phyloP scores from a whole-genome alignment of 2,888 invertebrate species.

The Aphodius sticticus region DNA sequence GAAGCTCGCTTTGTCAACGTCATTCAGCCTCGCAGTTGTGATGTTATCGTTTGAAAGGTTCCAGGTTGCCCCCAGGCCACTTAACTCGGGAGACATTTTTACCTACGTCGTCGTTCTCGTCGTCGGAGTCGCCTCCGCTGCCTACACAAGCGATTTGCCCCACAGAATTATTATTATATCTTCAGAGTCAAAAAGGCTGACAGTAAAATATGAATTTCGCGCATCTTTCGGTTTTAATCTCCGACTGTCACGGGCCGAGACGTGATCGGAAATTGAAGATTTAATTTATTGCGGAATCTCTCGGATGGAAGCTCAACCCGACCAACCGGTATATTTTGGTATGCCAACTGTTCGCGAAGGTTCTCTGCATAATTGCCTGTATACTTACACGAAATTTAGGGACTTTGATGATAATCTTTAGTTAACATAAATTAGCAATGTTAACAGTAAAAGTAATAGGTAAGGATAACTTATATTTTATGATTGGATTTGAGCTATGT shows the following conservation, averaged over 20 bases:
- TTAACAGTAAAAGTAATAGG: too few relatives aligned
- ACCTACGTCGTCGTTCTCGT: conserved; percentile 8
- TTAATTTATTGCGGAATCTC: background rate
- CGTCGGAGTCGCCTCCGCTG: background rate
- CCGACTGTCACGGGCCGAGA: background rate
- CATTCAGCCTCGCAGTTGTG: conserved; percentile 45
- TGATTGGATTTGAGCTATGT: too few relatives aligned
- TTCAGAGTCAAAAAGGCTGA: background rate
- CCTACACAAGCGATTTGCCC: background rate
- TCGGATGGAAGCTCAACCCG: too few relatives aligned
- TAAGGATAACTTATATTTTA: too few relatives aligned
- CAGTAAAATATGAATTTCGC: conserved; percentile 4
- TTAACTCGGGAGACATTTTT: conserved; percentile 30
- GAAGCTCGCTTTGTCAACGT: conserved; percentile 55
- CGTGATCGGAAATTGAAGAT: background rate
- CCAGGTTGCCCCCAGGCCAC: conserved; percentile 35
- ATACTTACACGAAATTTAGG: too few relatives aligned
- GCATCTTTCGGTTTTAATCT: background rate
- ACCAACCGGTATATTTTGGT: too few relatives aligned
- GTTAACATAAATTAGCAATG: too few relatives aligned
- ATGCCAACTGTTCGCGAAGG: too few relatives aligned
- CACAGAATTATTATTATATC: conserved; percentile 7
- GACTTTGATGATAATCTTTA: too few relatives aligned
- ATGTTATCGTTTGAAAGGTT: conserved; percentile 44
- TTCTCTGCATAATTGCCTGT: too few relatives aligned